Conservation (phyloP, 2,888 invertebrate species). For the Onchidella celtica region DNA sequence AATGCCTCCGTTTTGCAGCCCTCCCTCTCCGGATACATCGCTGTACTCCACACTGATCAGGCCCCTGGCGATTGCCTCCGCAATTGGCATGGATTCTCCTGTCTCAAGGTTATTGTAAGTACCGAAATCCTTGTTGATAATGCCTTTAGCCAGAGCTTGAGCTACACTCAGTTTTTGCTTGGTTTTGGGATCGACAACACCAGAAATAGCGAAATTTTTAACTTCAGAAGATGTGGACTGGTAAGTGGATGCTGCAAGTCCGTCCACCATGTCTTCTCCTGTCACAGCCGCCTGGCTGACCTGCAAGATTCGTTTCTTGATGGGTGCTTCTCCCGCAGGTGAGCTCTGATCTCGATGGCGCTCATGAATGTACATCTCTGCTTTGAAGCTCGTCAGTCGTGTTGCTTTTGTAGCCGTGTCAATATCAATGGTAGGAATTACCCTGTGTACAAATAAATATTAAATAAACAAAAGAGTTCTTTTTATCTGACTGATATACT, state of each 20-base stretch:
- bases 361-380: constrained; percentile 73
- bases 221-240: constrained; percentile 55
- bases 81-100: constrained; percentile 73
- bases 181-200: constrained; percentile 75
- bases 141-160: constrained; percentile 64
- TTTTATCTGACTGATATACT: no score
- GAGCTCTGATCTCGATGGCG: constrained; percentile 58
- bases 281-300: background rate
- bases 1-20: constrained; percentile 38
- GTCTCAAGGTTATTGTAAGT: constrained; percentile 74
- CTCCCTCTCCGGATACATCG: constrained; percentile 61
- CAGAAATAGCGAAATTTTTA: constrained; percentile 69
- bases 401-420: constrained; percentile 64
- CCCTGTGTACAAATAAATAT: constrained; percentile 54
- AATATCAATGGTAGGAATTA: constrained; percentile 67
- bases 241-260: constrained; percentile 18
- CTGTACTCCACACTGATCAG: constrained; percentile 72
- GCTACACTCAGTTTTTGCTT: constrained; percentile 72
- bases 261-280: constrained; percentile 41
- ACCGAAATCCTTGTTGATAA: constrained; percentile 65
- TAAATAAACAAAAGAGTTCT: no score
- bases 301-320: background rate
- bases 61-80: constrained; percentile 77
- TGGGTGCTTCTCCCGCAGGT: background rate
- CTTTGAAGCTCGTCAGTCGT: constrained; percentile 59